These are phyloP conservation scores for Podarcis lilfordi DNA, from an alignment of 2,797 vertebrate species.

Conservation along the genomic window DNA sequence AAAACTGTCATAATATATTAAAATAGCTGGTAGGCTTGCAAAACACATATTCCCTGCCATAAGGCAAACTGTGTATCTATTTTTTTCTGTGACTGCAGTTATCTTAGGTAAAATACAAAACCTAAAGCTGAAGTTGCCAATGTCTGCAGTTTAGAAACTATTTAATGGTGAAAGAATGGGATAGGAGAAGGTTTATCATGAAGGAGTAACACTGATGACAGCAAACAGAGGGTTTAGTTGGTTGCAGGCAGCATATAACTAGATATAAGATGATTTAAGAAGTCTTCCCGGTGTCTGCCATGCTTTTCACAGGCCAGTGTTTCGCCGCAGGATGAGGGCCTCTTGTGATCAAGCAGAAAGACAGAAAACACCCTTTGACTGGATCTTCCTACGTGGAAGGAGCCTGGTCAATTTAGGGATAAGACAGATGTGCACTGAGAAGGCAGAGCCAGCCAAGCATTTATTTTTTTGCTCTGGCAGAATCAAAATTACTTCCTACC, in stretches of 20 bases:
- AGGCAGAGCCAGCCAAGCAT: background rate
- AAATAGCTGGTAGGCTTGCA: background rate
- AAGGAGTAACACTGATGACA: background rate
- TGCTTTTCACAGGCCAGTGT: background rate
- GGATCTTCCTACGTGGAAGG: background rate
- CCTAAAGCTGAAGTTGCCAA: background rate
- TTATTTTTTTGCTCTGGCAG: background rate
- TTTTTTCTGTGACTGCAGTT: background rate
- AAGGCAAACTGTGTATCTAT: background rate
- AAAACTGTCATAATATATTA: constrained; percentile 23
- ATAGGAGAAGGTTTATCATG: background rate
- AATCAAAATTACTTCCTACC: background rate
- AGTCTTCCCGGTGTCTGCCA: background rate
- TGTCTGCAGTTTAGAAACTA: background rate
- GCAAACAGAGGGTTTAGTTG: background rate
- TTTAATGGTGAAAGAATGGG: background rate
- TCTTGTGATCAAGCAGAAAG: background rate
- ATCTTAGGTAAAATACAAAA: background rate
- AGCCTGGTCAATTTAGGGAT: background rate
- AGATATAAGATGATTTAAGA: background rate
- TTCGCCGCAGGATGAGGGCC: background rate
- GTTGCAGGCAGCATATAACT: background rate
- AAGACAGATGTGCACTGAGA: background rate
- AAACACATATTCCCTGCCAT: background rate
- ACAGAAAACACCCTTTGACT: background rate